Percentiles rank a stretch among this genome's conserved stretches.
Conservation (phyloP, 2,113 vertebrate genomes). For the Herpailurus yagouaroundi region DNA sequence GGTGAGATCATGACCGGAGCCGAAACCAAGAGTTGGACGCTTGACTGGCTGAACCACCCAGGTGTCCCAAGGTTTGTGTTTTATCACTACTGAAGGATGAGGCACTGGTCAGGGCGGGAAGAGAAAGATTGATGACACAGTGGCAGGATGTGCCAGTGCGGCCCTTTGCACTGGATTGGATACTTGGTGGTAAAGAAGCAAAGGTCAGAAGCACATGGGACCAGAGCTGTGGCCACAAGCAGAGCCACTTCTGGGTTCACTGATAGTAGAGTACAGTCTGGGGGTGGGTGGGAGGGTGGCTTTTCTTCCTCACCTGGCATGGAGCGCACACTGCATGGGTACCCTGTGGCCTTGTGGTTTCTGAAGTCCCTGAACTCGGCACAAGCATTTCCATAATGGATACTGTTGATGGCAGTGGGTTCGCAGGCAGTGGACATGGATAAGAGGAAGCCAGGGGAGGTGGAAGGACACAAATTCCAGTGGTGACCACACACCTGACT, state of each 20-base stretch:
- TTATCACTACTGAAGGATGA: not conserved
- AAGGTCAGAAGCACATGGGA: not conserved
- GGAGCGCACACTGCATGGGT: not conserved
- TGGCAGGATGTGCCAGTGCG: not conserved
- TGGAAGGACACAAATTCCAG: not conserved
- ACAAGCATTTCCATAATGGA: not conserved
- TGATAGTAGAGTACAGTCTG: not conserved
- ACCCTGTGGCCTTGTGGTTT: not conserved
- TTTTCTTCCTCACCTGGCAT: not conserved
- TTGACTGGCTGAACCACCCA: no score
- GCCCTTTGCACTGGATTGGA: not conserved
- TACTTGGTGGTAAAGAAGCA: not conserved
- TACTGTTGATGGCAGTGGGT: not conserved
- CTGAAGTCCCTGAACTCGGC: not conserved
- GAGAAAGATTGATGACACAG: not conserved
- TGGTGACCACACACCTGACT: fast-evolving
- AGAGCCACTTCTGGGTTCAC: not conserved
- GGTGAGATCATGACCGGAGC: no score
- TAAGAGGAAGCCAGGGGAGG: not conserved
- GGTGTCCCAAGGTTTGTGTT: no score
- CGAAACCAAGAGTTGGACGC: no score
- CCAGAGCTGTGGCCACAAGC: not conserved
- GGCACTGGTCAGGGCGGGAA: not conserved
- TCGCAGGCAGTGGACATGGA: not conserved
- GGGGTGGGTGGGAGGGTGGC: not conserved